These are phyloP conservation scores for Peromyscus aztecus DNA, from an alignment of 2,797 vertebrate genomes.

Conservation along the genomic window DNA sequence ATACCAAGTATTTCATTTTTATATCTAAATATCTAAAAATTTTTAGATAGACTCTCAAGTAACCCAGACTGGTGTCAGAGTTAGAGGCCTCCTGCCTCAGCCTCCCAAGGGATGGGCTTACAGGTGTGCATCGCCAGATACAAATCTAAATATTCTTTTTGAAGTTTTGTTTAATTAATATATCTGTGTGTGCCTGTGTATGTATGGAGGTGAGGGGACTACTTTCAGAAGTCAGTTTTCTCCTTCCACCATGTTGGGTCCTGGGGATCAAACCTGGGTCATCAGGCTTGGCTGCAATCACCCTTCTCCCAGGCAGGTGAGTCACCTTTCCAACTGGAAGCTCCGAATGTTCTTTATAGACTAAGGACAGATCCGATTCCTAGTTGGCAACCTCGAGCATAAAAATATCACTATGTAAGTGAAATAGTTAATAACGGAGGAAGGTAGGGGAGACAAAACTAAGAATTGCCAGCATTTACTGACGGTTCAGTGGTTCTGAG, in stretches of 20 bases:
- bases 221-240: background rate
- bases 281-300: background rate
- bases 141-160: background rate
- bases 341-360: background rate
- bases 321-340: background rate
- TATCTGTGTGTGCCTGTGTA: background rate
- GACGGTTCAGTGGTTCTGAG: background rate
- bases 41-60: background rate
- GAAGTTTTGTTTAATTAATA: background rate
- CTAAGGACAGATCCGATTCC: background rate
- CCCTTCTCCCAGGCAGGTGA: background rate
- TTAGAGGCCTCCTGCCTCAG: background rate
- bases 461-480: background rate
- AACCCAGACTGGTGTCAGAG: background rate
- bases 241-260: background rate
- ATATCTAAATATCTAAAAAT: no score
- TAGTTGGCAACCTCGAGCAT: background rate
- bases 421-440: background rate
- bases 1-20: background rate
- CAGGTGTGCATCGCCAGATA: background rate
- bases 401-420: background rate
- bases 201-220: background rate
- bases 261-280: background rate
- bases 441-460: background rate
- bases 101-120: background rate